Base-by-base conservation (phyloP, 2,113 vertebrate genomes). In the Chinchilla lanigera region DNA sequence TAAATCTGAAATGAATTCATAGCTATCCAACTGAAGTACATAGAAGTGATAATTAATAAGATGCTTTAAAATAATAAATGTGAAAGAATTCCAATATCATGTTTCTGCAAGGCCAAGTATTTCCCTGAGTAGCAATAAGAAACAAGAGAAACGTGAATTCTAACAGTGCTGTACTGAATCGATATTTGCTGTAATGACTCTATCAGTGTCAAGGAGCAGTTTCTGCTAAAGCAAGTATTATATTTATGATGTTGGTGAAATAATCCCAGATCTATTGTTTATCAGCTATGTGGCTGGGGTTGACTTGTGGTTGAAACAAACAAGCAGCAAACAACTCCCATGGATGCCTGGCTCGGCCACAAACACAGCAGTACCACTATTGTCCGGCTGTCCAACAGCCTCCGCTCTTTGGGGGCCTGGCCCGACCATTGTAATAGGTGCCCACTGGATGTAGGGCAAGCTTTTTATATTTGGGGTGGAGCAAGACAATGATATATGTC, bases 11-110 rank as follows among this genome's bases (percentile, higher is more conserved):
- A 86, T 82, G 54, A 91, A 96, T 89, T 91, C 44, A 35, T 5
- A 84, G 11, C 30, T 7, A 61, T 5, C 28, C 58, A 97, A 20
- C 11, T 56, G 54, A 78, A 73, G 14, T 75, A 1, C 28, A 85
- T 93, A 89, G 83, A 89, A 81, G 47, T 78, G 38, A 77, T 69
- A 58, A 82, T 73, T 50, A 26, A 86, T 65, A 58, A 75, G 89
- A 83, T 88, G 63, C 28, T 90, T 93, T 95, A 87, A 92, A 90
- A 63, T 78, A 73, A 82, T 73, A 92, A 92, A 75, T 33, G 56
- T 22, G 33, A 83, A 93, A 78, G 10, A 88, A 94, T 81, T 77
- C n/a, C 56, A 63, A 10, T 30, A 22, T 41, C 33, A 67, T 44
- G 41, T 0, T 78, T 71, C 60, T 41, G 1, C 16, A 71, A 89